Base-by-base conservation (phyloP, 2,113 vertebrate species). In the Trinectes maculatus region DNA sequence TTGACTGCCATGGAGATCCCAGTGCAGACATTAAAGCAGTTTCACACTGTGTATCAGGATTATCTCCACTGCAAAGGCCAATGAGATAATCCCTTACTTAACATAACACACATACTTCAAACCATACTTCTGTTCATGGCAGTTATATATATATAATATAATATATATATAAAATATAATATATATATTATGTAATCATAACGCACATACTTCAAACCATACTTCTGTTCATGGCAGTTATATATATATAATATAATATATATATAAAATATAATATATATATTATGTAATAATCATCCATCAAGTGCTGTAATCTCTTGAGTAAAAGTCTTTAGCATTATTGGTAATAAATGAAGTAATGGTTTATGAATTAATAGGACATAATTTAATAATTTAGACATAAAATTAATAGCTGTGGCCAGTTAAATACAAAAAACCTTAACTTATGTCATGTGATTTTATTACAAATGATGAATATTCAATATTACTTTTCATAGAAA, bases 71-170 rank as follows among this genome's bases (percentile, higher is more conserved):
- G 37, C 18, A 58, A 70, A 68, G 66, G 54, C 70, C 52, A 65
- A 55, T 34, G 28, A 34, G 77, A 77, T 82, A 68, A 79, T 77
- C 71, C 53, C 43, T 34, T 19, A 49, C 12, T 72, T 68, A 82
- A 63, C 54, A 24, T 57, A 57, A 76, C 31, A 51, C 46, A 72
- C 49, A 85, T 39, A 26, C 57, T 13, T 44, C 36, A 68, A 71
- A 37, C 54, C 31, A n/a, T n/a, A n/a, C n/a, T n/a, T 26, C 1
- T 53, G 16, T 33, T 29, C 4, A 21, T 44, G 31, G 31, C 13
- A 28, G n/a, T n/a, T n/a, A n/a, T n/a, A n/a, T n/a, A n/a, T n/a
- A n/a, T n/a, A n/a, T n/a, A n/a, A n/a, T n/a, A n/a, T n/a, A n/a
- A n/a, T n/a, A n/a, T n/a, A n/a, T n/a, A n/a, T n/a, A n/a, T n/a